phyloP scores from a whole-genome alignment of 2,888 invertebrate species.

The Trilocha varians region DNA sequence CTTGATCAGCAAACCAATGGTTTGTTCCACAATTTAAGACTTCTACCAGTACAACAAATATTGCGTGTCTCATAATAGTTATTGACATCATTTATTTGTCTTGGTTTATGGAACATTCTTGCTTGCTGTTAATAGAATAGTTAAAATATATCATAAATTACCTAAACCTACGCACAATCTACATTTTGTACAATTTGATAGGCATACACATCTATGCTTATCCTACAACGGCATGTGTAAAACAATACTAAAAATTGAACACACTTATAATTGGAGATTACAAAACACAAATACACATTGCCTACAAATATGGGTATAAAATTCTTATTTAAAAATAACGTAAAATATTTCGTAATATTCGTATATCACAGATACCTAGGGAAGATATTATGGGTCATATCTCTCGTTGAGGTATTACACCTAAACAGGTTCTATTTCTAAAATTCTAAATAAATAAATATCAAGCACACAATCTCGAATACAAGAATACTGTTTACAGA shows the following conservation, averaged over 20 bases:
- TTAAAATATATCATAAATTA: conserved; percentile 23
- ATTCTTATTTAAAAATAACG: conserved; percentile 33
- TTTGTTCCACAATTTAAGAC: too few relatives aligned
- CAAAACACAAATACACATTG: conserved; percentile 10
- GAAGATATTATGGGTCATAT: conserved; percentile 54
- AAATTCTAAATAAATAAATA: conserved; percentile 44
- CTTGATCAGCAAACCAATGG: too few relatives aligned
- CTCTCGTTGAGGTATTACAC: conserved; percentile 49
- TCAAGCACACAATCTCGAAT: conserved; percentile 51
- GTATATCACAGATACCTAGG: conserved; percentile 69
- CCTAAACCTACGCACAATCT: conserved; percentile 42
- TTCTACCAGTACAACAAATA: too few relatives aligned
- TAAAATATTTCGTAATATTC: conserved; percentile 39
- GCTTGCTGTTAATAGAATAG: neutral
- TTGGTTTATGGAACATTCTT: neutral
- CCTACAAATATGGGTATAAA: conserved; percentile 25
- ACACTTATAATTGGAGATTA: conserved; percentile 44
- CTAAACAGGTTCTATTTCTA: conserved; percentile 34
- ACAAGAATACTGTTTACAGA: conserved; percentile 32
- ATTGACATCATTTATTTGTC: neutral
- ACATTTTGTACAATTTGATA: conserved; percentile 43
- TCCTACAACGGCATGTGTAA: conserved; percentile 21
- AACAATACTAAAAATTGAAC: conserved; percentile 31
- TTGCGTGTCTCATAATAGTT: too few relatives aligned
- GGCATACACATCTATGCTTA: conserved; percentile 23